Evolutionary conservation across 2,888 invertebrate genomes (phyloP).

Genomic region (Gryllus longicercus): DNA sequence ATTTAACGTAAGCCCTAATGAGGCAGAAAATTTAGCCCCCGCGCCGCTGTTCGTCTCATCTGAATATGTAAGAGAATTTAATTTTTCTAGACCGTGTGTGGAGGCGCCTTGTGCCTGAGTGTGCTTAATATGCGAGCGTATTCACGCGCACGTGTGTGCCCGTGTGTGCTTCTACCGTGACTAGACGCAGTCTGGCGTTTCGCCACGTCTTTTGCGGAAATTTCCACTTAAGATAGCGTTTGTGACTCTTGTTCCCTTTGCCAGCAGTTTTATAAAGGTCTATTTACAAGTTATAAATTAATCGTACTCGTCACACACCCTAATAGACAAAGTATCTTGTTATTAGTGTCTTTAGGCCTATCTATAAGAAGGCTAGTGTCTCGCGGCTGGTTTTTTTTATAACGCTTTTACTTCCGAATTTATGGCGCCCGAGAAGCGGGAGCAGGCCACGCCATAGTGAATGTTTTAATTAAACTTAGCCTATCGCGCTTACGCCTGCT

Average conservation of each 20-base stretch:
- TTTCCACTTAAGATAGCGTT: not conserved
- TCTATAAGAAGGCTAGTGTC: not conserved
- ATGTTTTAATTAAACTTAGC: conserved; percentile 5
- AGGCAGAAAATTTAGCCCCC: not conserved
- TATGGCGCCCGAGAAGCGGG: not conserved
- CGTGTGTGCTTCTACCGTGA: too few species aligned
- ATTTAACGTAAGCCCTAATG: conserved; percentile 6
- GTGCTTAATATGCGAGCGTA: too few species aligned
- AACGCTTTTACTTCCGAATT: not conserved
- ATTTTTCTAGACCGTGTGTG: too few species aligned
- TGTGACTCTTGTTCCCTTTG: not conserved
- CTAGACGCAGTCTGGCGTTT: too few species aligned
- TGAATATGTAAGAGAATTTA: too few species aligned
- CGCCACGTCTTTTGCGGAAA: not conserved
- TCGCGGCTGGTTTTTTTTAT: not conserved
- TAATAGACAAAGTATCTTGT: not conserved
- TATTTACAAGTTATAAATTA: conserved; percentile 5
- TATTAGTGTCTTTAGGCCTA: not conserved
- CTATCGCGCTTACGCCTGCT: not conserved
- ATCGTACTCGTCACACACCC: not conserved
- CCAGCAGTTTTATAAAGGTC: not conserved
- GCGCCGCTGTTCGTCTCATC: not conserved
- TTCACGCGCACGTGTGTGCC: too few species aligned
- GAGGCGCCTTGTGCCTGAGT: too few species aligned
- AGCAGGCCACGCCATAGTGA: not conserved